Evolutionary conservation across 2,797 vertebrate species (phyloP).

Genomic region (Chelon auratus): DNA sequence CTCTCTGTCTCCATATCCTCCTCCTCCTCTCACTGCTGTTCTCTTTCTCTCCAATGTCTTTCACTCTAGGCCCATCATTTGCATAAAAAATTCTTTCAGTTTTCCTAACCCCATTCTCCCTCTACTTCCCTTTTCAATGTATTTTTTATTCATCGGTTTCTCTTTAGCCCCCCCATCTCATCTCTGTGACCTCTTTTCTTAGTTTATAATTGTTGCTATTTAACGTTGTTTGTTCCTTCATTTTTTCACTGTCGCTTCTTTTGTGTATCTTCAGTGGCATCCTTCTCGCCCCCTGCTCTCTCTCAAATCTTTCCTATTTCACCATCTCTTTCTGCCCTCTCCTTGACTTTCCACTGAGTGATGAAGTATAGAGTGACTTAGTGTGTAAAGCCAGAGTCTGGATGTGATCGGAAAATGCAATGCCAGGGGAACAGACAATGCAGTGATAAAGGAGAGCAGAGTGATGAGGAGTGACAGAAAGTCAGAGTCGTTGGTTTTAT

Average conservation of each 20-base stretch:
- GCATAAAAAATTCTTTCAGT: conserved; percentile 60
- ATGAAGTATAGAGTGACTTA: conserved; percentile 72
- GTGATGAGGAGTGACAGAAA: conserved; percentile 36
- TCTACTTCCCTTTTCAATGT: too few relatives aligned
- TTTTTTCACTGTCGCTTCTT: conserved; percentile 14
- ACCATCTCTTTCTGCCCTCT: conserved; percentile 60
- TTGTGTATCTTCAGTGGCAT: conserved; percentile 14
- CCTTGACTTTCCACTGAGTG: conserved; percentile 69
- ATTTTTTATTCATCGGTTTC: too few relatives aligned
- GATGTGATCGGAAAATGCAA: conserved; percentile 73
- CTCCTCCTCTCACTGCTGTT: conserved; percentile 36
- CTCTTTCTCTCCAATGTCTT: conserved; percentile 39
- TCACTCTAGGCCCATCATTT: conserved; percentile 53
- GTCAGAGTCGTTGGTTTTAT: conserved; percentile 25
- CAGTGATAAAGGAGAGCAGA: conserved; percentile 41
- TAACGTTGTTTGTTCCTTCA: conserved; percentile 36
- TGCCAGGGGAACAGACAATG: conserved; percentile 52
- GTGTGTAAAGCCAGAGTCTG: conserved; percentile 64
- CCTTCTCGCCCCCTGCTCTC: not conserved
- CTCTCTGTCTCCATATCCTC: conserved; percentile 51
- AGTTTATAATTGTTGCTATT: conserved; percentile 56
- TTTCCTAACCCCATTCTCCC: conserved; percentile 29
- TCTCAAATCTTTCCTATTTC: conserved; percentile 40
- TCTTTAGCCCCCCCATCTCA: not conserved
- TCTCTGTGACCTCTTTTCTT: conserved; percentile 38